These are phyloP conservation scores for Ectemnius lituratus DNA, from an alignment of 2,888 invertebrate genomes.

Conservation along the genomic window DNA sequence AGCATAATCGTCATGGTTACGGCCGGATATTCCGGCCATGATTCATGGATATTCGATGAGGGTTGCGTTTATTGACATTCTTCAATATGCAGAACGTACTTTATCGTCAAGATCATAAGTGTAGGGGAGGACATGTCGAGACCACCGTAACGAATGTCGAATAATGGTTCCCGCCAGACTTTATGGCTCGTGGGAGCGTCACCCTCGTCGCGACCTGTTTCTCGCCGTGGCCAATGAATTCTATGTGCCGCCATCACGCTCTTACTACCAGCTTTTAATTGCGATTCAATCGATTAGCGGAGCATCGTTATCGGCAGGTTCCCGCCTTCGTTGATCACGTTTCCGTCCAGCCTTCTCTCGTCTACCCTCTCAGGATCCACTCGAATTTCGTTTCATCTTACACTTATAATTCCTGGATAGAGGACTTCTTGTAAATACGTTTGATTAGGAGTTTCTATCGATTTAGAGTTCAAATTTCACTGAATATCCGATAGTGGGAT, in stretches of 20 bases:
- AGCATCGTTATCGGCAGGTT: constrained; percentile 2
- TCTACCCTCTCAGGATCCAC: not conserved
- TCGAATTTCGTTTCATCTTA: not conserved
- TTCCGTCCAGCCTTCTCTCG: not conserved
- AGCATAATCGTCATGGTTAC: too few species aligned
- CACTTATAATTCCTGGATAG: not conserved
- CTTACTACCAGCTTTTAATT: not conserved
- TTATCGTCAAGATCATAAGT: too few species aligned
- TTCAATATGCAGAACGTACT: too few species aligned
- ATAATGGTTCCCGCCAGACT: too few species aligned
- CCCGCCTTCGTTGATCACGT: not conserved
- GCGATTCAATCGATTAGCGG: not conserved
- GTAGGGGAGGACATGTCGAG: constrained; percentile 44
- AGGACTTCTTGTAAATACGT: not conserved
- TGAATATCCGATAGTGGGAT: constrained; percentile 48
- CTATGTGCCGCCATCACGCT: not conserved
- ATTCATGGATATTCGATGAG: too few species aligned
- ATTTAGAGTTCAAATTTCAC: too few species aligned
- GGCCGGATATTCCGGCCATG: too few species aligned
- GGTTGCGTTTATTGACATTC: too few species aligned
- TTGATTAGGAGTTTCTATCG: too few species aligned
- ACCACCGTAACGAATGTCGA: constrained; percentile 28
- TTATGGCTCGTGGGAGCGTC: too few species aligned
- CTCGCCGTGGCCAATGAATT: not conserved
- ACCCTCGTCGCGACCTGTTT: not conserved